Evolutionary conservation across 2,797 vertebrate genomes (phyloP), one percentile per base, ranked within the genome.

Genomic region (Notolepis coatsorum): DNA sequence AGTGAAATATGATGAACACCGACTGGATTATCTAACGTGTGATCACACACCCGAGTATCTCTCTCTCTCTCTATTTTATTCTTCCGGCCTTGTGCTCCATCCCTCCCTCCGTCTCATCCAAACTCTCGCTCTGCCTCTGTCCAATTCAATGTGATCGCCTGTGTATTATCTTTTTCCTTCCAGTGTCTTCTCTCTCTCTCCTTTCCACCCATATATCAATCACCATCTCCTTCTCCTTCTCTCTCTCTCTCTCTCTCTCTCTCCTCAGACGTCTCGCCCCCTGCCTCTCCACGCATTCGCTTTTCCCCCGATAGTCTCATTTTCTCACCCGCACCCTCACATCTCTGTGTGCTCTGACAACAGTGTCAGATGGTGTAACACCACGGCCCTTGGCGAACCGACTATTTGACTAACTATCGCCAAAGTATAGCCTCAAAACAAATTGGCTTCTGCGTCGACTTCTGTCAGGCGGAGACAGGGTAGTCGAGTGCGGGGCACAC

Each of bases 371-470:
- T 12, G 24, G n/a, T 33, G n/a, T 23, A 39, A 7, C 7, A 13
- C 27, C 15, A 25, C 17, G 35, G 21, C 20, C 15, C 51, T 20
- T 39, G 12, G 47, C 23, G 5, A 54, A 37, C 15, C 18, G 35
- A 37, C 21, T 39, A 41, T 39, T 25, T 38, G 23, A 33, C 47
- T 50, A 39, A 54, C 49, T 51, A 35, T n/a, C n/a, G n/a, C n/a
- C n/a, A n/a, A n/a, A 51, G 35, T 54, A 54, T 45, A 45, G 54
- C 27, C 45, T 46, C 54, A n/a, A 45, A 57, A 57, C 54, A 45
- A 45, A 46, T 57, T 17, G 28, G 21, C 35, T 9, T 38, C 18
- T 10, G 4, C 35, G 9, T 27, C 13, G 47, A 17, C 47, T 49
- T n/a, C 51, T 27, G 27, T 13, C 21, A 39, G n/a, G 35, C 21